Evolutionary conservation across 2,888 invertebrate species (phyloP), one percentile per base, ranked within the genome.

Genomic region (Galeopsomyia nigrocyanea): DNA sequence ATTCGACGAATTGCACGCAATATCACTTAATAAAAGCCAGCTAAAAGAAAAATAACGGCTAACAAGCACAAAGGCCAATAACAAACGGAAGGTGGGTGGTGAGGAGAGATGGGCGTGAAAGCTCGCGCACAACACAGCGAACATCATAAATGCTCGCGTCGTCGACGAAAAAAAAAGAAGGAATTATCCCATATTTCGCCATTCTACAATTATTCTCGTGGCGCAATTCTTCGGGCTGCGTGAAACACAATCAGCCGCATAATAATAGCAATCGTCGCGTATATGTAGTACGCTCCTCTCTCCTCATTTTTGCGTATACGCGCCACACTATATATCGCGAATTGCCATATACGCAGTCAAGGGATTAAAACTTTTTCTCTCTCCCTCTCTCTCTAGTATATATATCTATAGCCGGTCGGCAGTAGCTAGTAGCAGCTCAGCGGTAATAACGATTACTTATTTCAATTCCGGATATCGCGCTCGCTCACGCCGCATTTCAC

Each of bases 391-490:
- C 17, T n/a, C n/a, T n/a, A n/a, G n/a, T n/a, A n/a, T n/a, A n/a
- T n/a, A n/a, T n/a, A n/a, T n/a, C 2, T 39, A 39, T 39, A 39
- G 10, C 13, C 10, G 39, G 13, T 10, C 26, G 5, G 26, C 26
- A 26, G n/a, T 6, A 49, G 39, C 49, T 17, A 26, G 26, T 26
- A 26, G 26, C 3, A 21, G 17, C 58, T 46, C 64, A 50, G 26
- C 63, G 31, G 56, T 71, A 74, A 71, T 73, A 77, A 76, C 72
- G 71, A 77, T 72, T 75, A 77, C 71, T 74, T 74, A 75, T 77
- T 77, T 68, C 73, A 63, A 65, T 73, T 73, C 64, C 61, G 72
- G 70, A 75, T 73, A 77, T 76, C 68, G 65, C 75, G 66, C 58
- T 69, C 62, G 67, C 62, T 53, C 72, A 65, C 39, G n/a, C 63